Percentiles rank a stretch among this genome's conserved stretches.
phyloP scores from a whole-genome alignment of 2,797 vertebrate species.

The Hoplostethus atlanticus region DNA sequence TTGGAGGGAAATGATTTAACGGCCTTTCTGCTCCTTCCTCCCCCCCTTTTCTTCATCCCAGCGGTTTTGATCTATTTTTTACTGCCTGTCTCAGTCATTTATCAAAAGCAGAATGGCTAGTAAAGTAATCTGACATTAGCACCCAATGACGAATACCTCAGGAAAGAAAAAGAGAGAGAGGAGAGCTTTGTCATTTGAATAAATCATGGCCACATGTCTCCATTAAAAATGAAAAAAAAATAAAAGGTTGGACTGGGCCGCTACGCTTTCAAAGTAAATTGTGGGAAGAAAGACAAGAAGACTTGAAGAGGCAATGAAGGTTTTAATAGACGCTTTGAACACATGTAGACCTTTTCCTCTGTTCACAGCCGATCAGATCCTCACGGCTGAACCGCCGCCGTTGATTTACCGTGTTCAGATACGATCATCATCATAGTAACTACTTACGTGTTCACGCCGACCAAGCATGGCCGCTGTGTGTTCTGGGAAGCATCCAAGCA shows the following conservation, averaged over 20 bases:
- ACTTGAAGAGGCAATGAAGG: constrained; percentile 23
- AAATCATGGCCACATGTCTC: constrained; percentile 79
- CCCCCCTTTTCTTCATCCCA: constrained; percentile 65
- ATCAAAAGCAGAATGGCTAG: constrained; percentile 79
- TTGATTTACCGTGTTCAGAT: too few species aligned
- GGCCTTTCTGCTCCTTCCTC: constrained; percentile 64
- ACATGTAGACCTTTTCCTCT: background rate
- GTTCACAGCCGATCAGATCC: too few species aligned
- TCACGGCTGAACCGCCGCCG: too few species aligned
- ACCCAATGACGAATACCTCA: constrained; percentile 78
- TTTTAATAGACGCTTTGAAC: constrained; percentile 17
- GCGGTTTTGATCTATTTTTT: constrained; percentile 86
- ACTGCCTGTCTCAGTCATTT: constrained; percentile 82
- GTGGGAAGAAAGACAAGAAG: constrained; percentile 24
- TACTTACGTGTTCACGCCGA: too few species aligned
- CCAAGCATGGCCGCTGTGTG: too few species aligned
- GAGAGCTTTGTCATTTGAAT: constrained; percentile 79
- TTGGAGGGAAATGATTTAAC: constrained; percentile 78
- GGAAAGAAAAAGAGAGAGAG: constrained; percentile 63
- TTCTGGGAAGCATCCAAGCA: too few species aligned
- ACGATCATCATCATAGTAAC: too few species aligned
- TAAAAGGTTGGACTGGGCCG: constrained; percentile 39
- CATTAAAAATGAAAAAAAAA: constrained; percentile 66
- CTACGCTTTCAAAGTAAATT: constrained; percentile 55
- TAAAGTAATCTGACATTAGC: constrained; percentile 86